phyloP scores from a whole-genome alignment of 2,113 vertebrate species.

The Circaetus gallicus region DNA sequence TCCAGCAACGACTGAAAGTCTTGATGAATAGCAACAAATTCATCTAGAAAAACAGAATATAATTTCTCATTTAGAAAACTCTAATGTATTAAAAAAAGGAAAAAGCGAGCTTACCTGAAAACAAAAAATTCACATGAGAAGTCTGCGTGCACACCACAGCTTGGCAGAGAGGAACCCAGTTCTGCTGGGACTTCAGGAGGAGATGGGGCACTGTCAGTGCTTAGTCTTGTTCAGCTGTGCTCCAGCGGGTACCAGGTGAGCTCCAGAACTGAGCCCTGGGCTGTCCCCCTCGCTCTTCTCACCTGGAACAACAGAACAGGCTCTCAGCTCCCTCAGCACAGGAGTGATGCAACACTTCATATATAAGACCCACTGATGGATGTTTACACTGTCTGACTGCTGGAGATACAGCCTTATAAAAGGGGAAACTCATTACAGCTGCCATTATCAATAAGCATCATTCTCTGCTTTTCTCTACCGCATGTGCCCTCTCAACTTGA shows the following conservation, averaged over 20 bases:
- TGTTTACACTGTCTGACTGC: background rate
- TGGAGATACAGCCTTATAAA: background rate
- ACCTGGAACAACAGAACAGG: background rate
- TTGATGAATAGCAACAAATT: constrained; percentile 8
- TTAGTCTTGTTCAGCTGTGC: background rate
- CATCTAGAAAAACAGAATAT: background rate
- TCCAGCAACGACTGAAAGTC: background rate
- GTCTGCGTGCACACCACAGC: background rate
- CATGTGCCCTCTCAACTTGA: background rate
- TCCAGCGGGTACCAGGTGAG: background rate
- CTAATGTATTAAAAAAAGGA: background rate
- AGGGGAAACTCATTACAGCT: background rate
- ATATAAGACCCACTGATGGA: background rate
- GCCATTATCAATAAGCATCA: rapidly evolving
- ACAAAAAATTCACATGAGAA: constrained; percentile 6
- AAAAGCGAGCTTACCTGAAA: constrained; percentile 27
- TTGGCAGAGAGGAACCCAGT: background rate
- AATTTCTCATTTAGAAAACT: background rate
- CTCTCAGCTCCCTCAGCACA: background rate
- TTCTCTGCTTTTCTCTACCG: background rate
- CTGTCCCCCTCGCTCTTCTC: background rate
- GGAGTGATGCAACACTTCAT: background rate
- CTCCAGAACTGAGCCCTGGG: background rate
- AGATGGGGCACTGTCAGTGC: rapidly evolving
- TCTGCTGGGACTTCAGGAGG: background rate